A percentile compares a stretch with the other conserved stretches of the same genome.
These are phyloP conservation scores for Oxycera nigricornis DNA, from an alignment of 2,888 invertebrate genomes.

Conservation along the genomic window DNA sequence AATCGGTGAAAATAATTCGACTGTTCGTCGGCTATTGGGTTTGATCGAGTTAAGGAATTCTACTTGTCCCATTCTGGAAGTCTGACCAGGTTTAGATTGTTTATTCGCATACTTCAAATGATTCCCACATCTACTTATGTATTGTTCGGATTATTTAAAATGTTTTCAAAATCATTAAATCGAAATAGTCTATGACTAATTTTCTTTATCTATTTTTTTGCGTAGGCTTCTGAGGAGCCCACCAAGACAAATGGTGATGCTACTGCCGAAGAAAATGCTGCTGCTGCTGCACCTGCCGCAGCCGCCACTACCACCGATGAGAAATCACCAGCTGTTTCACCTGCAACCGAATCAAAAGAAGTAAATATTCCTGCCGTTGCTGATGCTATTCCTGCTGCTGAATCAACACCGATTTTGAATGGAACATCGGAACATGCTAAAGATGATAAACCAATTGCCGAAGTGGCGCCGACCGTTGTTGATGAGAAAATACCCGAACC, in stretches of 20 bases:
- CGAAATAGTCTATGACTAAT: neutral
- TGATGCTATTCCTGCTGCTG: conserved; percentile 29
- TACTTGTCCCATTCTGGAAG: too few species aligned
- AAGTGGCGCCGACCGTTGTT: conserved; percentile 42
- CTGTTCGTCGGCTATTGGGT: too few species aligned
- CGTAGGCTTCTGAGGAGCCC: conserved; percentile 19
- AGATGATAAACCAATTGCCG: conserved; percentile 43
- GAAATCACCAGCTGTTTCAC: conserved; percentile 24
- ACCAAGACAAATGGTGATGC: conserved; percentile 36
- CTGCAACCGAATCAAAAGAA: conserved; percentile 21
- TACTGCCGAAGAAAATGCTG: conserved; percentile 37
- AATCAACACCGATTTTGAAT: neutral
- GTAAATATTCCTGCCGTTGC: conserved; percentile 15
- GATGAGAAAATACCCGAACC: conserved; percentile 35
- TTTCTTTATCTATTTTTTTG: neutral
- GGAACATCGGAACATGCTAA: conserved; percentile 32
- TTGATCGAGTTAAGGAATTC: too few species aligned
- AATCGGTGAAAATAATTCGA: too few species aligned
- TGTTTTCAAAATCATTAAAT: too few species aligned
- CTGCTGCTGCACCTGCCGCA: neutral
- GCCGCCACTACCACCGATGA: conserved; percentile 22
- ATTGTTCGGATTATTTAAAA: too few species aligned
- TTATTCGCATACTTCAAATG: too few species aligned
- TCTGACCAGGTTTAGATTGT: too few species aligned
- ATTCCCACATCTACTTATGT: too few species aligned